Evolutionary conservation across 2,113 vertebrate species (phyloP), one percentile per base, ranked within the genome.

Genomic region (Lota lota): DNA sequence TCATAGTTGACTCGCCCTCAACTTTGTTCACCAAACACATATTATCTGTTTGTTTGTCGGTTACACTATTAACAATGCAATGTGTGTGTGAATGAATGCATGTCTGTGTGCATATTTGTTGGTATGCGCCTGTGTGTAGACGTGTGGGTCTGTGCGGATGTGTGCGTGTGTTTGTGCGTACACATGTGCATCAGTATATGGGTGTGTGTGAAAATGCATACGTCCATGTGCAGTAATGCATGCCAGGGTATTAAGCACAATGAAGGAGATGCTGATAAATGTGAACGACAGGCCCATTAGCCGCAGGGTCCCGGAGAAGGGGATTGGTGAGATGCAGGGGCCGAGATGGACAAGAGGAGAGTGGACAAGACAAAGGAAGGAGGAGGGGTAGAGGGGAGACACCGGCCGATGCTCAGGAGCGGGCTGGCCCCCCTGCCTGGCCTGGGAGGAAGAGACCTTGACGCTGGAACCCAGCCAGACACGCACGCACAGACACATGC

Each of bases 361-460:
- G 61, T 53, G 74, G 68, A 74, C 40, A 75, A 85, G 78, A 85
- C 77, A 85, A 82, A 83, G 79, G 81, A 63, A 81, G 80, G 40
- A 47, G 40, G 40, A 47, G 40, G 40, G 40, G 40, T 47, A 81
- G 36, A 53, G 69, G 75, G 80, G 79, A 69, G 78, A 67, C 83
- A 76, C 65, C 60, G 77, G 79, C 70, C 74, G 59, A 64, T 74
- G 71, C 78, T 79, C 88, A 89, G 79, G 75, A 86, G 79, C 81
- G 70, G 74, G 79, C 63, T 28, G 77, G 75, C 77, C 86, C 87
- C 87, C 87, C 84, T 75, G 74, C 80, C 80, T 84, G 87, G 85
- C 79, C 84, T 88, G 89, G 69, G 77, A 77, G 89, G 89, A 88
- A 89, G 89, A 90, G 89, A 87, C 87, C 87, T 88, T 64, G 28